Percentiles rank a stretch among this genome's conserved stretches.
phyloP scores from a whole-genome alignment of 2,888 invertebrate genomes.

The Scaptomyza caliginosa region DNA sequence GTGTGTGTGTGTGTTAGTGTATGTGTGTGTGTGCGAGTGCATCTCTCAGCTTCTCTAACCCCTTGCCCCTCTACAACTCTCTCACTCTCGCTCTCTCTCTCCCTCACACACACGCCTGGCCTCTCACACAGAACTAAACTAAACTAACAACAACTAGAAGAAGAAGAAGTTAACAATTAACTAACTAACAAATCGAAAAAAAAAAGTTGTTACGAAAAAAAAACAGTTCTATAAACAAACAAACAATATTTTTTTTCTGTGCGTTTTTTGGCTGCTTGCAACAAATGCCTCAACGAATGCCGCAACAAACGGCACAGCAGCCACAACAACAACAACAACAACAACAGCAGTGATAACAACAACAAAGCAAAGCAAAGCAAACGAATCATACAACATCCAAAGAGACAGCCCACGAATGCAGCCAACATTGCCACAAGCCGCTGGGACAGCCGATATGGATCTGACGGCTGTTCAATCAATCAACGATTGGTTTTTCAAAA shows the following conservation, averaged over 20 bases:
- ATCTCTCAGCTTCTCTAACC: background rate
- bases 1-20: slow-evolving; percentile 3
- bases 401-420: slow-evolving; percentile 87
- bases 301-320: slow-evolving; percentile 17
- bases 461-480: slow-evolving; percentile 97
- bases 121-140: slow-evolving; percentile 10
- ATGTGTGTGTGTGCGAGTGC: background rate
- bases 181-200: slow-evolving; percentile 1
- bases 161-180: background rate
- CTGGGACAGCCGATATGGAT: slow-evolving; percentile 93
- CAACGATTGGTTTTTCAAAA: slow-evolving; percentile 97
- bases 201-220: background rate
- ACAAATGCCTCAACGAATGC: slow-evolving; percentile 41
- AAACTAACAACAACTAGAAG: slow-evolving; percentile 18
- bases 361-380: slow-evolving; percentile 4
- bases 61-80: too few relatives aligned
- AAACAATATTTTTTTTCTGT: background rate
- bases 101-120: too few relatives aligned
- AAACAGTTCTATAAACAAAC: too few relatives aligned
- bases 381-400: slow-evolving; percentile 27
- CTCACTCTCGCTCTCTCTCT: too few relatives aligned
- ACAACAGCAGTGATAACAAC: slow-evolving; percentile 14
- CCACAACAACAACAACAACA: slow-evolving; percentile 15
- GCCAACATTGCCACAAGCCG: slow-evolving; percentile 90
- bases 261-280: slow-evolving; percentile 5